Base-by-base conservation (phyloP, 2,797 vertebrate genomes). In the Arnoldichthys spilopterus region DNA sequence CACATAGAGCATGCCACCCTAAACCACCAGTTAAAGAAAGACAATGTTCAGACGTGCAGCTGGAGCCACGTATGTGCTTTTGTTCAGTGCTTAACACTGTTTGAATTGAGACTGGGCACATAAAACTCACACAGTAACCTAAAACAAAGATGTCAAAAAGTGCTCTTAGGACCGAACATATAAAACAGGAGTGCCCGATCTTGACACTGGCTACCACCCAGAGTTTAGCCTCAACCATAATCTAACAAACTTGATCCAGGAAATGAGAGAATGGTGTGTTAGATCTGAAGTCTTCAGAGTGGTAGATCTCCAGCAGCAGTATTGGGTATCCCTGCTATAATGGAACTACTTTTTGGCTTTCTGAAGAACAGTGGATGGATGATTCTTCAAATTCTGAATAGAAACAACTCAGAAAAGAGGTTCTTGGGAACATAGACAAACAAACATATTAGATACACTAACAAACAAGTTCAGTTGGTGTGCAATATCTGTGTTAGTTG, bases 11-110 rank as follows among this genome's bases (percentile, higher is more conserved):
- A 68, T 18, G 58, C 74, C 24, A 3, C 43, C 37, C 12, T 34
- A 54, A n/a, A 68, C 13, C 34, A 63, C 34, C 62, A 63, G 73
- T 70, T 63, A 70, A 73, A 70, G 26, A 47, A 61, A 56, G 45
- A 56, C 56, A 72, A 47, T 1, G 1, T 34, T 76, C 43, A 30
- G 43, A 20, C 53, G 34, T 67, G 32, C 37, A 53, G 28, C 24
- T 47, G 22, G 45, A 67, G 2, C 59, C 43, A 49, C 28, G 32
- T 18, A 56, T 56, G 53, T 37, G 51, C 51, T 56, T 72, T 15
- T 12, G 20, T 22, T 72, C 53, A 15, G 51, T 58, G 53, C 34
- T 40, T 12, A 70, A 34, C 11, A 32, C 28, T 11, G 15, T 30
- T 26, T 47, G 67, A 51, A 51, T 51, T 34, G 28, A 4, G 11